Evolutionary conservation across 2,888 invertebrate species (phyloP).

Genomic region (Troides oblongomaculatus): DNA sequence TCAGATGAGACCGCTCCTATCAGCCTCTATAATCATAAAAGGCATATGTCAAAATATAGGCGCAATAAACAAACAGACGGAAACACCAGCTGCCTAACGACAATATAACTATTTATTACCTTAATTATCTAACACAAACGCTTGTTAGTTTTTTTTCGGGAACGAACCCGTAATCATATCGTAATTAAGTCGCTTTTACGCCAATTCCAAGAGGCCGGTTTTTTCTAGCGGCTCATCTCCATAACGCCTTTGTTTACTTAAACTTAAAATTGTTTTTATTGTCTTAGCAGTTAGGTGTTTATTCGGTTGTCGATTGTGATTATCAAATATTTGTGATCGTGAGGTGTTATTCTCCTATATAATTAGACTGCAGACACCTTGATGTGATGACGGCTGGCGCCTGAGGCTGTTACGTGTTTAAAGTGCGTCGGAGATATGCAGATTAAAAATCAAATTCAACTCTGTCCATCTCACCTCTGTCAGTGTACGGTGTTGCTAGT

Average conservation of each 20-base stretch:
- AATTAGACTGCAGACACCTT: conserved; percentile 76
- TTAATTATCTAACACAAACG: conserved; percentile 64
- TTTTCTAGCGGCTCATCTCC: conserved; percentile 42
- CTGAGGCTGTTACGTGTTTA: conserved; percentile 48
- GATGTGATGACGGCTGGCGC: conserved; percentile 70
- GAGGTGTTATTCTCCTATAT: conserved; percentile 68
- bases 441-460: conserved; percentile 12
- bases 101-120: conserved; percentile 75
- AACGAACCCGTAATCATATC: conserved; percentile 74
- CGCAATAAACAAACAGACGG: conserved; percentile 63
- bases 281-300: conserved; percentile 34
- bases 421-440: conserved; percentile 12
- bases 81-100: conserved; percentile 68
- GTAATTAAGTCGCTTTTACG: conserved; percentile 77
- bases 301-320: conserved; percentile 36
- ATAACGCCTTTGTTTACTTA: conserved; percentile 39
- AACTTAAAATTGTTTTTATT: conserved; percentile 42
- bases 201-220: conserved; percentile 60
- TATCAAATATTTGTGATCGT: conserved; percentile 67
- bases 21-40: conserved; percentile 18
- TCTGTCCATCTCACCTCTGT: background rate
- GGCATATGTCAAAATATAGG: conserved; percentile 59
- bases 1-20: background rate
- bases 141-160: conserved; percentile 72
- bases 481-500: background rate